Evolutionary conservation across 2,888 invertebrate species (phyloP).

Genomic region (Chrysolina oricalcia): DNA sequence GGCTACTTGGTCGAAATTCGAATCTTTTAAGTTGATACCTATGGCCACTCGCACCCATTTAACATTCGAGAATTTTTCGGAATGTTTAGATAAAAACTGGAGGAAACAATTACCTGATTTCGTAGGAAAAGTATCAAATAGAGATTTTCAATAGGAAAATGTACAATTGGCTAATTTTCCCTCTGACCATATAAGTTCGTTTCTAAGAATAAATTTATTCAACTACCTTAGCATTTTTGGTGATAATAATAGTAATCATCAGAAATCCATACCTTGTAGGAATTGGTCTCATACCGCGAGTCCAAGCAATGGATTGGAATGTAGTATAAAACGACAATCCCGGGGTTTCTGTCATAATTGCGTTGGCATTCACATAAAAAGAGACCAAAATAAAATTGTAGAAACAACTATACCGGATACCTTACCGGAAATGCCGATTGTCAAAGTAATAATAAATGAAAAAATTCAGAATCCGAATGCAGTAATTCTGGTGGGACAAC

Average conservation of each 20-base stretch:
- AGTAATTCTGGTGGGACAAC: neutral
- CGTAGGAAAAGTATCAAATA: no score
- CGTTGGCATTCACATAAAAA: no score
- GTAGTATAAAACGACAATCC: neutral
- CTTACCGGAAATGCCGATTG: neutral
- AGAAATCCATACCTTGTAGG: conserved; percentile 9
- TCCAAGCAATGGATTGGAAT: conserved; percentile 2
- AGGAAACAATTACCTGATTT: neutral
- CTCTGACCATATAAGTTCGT: conserved; percentile 7
- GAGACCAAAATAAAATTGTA: neutral
- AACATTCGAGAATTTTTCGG: conserved; percentile 4
- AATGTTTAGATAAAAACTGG: conserved; percentile 14
- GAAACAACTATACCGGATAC: neutral
- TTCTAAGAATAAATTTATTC: neutral
- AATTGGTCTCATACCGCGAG: conserved; percentile 7
- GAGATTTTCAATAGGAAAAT: neutral
- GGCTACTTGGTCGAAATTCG: neutral
- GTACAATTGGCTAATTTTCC: neutral
- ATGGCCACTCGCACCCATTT: conserved; percentile 10
- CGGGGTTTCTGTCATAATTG: neutral
- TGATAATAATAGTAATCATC: neutral
- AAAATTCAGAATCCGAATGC: neutral
- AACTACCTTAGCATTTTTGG: neutral
- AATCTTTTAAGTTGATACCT: conserved; percentile 9
- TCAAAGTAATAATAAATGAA: neutral